A percentile compares a stretch with the other conserved stretches of the same genome.
These are phyloP conservation scores for Heterodera filipjevi DNA, from an alignment of 2,888 invertebrate species.

Conservation along the genomic window DNA sequence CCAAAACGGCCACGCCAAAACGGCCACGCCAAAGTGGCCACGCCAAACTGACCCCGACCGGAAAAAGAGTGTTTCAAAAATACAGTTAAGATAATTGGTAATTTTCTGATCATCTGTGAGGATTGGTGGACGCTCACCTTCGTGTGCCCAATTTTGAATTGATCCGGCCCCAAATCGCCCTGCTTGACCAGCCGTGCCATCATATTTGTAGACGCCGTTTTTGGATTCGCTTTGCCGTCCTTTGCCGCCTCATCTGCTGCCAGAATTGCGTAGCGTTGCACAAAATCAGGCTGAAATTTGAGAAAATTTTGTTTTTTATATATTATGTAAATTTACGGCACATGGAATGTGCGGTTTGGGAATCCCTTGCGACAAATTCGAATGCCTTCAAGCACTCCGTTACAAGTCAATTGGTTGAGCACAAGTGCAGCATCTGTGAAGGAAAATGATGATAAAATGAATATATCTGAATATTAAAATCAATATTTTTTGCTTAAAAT, in stretches of 20 bases:
- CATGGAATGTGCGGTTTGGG: slow-evolving; percentile 97
- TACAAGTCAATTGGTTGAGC: slow-evolving; percentile 68
- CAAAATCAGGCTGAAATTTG: slow-evolving; percentile 85
- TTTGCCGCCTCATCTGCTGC: slow-evolving; percentile 79
- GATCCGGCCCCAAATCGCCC: slow-evolving; percentile 72
- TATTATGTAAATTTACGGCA: neutral
- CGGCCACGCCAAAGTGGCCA: no score
- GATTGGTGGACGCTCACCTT: slow-evolving; percentile 45
- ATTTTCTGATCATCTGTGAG: no score
- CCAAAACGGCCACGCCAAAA: no score
- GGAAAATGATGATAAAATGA: neutral
- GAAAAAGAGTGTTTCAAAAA: no score
- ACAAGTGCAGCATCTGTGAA: slow-evolving; percentile 26
- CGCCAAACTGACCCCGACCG: no score
- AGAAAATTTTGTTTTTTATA: neutral
- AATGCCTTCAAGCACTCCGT: slow-evolving; percentile 99
- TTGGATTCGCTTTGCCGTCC: slow-evolving; percentile 59
- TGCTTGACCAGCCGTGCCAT: slow-evolving; percentile 69
- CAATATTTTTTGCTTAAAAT: no score
- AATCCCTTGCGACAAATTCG: slow-evolving; percentile 99
- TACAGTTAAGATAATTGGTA: no score
- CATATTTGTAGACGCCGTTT: slow-evolving; percentile 81
- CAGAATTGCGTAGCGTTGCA: slow-evolving; percentile 99
- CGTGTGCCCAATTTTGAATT: slow-evolving; percentile 64
- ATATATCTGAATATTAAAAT: neutral